Evolutionary conservation across 2,113 vertebrate species (phyloP), one percentile per base, ranked within the genome.

Genomic region (Microcebus griseorufus): DNA sequence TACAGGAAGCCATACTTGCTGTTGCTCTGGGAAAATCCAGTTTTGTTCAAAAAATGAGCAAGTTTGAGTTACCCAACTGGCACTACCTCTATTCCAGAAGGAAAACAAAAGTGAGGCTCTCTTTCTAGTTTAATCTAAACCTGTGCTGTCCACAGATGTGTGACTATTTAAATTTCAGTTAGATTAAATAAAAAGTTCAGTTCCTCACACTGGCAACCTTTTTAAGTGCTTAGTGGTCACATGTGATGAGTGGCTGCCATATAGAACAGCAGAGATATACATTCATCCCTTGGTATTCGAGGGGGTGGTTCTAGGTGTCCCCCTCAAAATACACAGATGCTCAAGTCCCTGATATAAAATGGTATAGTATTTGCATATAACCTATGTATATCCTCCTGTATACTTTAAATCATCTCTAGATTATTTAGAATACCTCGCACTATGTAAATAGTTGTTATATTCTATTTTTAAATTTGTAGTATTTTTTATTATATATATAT

Each of bases 1-100:
- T n/a, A 0, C 0, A 10, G 2, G 22, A 53, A 37, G 17, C 75
- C 58, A 27, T 20, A 25, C 60, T 51, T 20, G 58, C n/a, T 64
- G 39, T 25, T 22, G 0, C n/a, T 62, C 0, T 5, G n/a, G 39
- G 22, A 67, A 48, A 83, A 82, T 25, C 51, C 39, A 14, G 51
- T 53, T 65, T 45, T 32, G 1, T 7, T 75, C 42, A 90, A 69
- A 87, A 53, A 69, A 25, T 3, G 48, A 55, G 51, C 23, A 9
- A 25, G 17, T 64, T 65, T 69, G 72, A 76, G 5, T 45, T 70
- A 45, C 6, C 20, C 70, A 9, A 14, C 32, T 23, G 7, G 20
- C 9, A 17, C 2, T 37, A 16, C 34, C 23, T 60, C 0, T 62
- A 9, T 82, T 88, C 29, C 55, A 64, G 17, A 92, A 39, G 9